Conservation (phyloP, 2,113 vertebrate genomes). For the Sarotherodon lohbergeri region DNA sequence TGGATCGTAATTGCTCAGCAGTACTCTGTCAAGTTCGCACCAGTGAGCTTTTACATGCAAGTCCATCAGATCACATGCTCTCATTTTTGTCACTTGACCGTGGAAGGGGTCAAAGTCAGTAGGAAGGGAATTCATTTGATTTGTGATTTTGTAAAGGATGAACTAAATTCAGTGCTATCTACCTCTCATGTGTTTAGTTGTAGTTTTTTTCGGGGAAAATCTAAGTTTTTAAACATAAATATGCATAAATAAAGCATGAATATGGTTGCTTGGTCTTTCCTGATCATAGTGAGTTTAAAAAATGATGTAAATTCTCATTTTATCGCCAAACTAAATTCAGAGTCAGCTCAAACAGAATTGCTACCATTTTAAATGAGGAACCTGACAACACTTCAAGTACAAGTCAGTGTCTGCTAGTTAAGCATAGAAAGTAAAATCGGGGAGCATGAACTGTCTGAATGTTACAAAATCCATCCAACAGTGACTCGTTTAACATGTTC, state of each 20-base stretch:
- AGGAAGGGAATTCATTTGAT: slow-evolving; percentile 40
- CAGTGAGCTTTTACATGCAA: not conserved
- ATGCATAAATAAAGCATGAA: not conserved
- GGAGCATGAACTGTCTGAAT: not conserved
- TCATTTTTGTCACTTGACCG: slow-evolving; percentile 6
- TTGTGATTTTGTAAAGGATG: slow-evolving; percentile 15
- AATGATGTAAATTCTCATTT: not conserved
- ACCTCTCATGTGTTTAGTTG: not conserved
- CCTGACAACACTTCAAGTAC: not conserved
- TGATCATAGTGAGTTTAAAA: not conserved
- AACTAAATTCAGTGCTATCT: not conserved
- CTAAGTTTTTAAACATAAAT: not conserved
- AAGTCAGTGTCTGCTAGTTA: not conserved
- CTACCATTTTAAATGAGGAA: not conserved
- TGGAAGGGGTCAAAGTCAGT: slow-evolving; percentile 29
- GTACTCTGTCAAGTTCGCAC: not conserved
- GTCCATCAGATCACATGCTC: slow-evolving; percentile 18
- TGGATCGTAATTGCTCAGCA: not conserved
- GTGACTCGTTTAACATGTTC: not conserved
- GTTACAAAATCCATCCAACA: not conserved
- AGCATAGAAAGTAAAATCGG: not conserved
- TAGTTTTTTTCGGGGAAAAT: not conserved
- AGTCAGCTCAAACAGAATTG: not conserved
- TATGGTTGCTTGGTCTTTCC: not conserved
- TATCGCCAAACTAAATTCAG: not conserved